Percentiles rank a stretch among this genome's conserved stretches.
phyloP scores from a whole-genome alignment of 2,797 vertebrate species.

The Threskiornis aethiopicus region DNA sequence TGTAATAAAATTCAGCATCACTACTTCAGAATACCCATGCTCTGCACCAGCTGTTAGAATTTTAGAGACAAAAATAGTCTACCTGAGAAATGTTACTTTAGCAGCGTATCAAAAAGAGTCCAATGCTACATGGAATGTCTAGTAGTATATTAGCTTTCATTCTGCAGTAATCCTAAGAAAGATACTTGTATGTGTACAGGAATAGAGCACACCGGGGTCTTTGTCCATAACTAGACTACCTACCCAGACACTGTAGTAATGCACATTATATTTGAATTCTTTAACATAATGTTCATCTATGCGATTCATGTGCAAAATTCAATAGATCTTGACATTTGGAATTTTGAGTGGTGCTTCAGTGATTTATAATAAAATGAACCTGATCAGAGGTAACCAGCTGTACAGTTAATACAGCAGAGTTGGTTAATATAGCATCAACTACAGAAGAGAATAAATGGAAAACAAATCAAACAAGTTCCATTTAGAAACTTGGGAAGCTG shows the following conservation, averaged over 20 bases:
- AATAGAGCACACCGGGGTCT: background rate
- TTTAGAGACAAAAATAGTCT: background rate
- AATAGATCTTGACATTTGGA: background rate
- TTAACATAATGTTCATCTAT: background rate
- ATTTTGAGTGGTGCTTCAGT: background rate
- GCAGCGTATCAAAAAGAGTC: background rate
- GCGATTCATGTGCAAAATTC: background rate
- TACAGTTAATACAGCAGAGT: background rate
- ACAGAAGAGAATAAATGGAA: background rate
- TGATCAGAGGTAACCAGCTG: background rate
- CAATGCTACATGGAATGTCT: background rate
- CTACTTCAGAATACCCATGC: background rate
- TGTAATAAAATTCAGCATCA: background rate
- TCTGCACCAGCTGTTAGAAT: background rate
- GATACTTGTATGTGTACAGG: background rate
- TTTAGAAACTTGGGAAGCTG: background rate
- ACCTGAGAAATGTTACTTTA: background rate
- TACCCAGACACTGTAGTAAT: background rate
- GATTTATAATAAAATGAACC: background rate
- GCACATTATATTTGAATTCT: background rate
- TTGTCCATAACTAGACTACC: background rate
- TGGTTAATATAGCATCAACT: background rate
- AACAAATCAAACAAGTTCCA: background rate
- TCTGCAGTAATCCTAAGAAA: background rate
- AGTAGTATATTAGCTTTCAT: background rate